Evolutionary conservation across 1,140 invertebrate species (phyloP), one percentile per base, ranked within the genome.

Genomic region (Theocolax elegans): DNA sequence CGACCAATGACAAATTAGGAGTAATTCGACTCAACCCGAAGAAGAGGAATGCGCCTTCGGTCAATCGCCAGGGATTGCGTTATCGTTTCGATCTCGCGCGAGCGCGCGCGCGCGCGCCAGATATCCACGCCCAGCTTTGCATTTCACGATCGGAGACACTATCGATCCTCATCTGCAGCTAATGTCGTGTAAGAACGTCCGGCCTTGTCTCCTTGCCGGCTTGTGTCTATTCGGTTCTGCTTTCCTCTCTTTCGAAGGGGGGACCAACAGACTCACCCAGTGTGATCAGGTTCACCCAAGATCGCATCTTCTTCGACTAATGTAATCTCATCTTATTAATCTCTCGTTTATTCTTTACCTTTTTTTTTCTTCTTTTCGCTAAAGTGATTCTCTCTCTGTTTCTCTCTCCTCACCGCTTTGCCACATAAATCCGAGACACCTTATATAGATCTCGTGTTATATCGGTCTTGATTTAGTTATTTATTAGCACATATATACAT

Each of bases 111-210:
- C 60, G 3, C n/a, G 19, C 29, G 23, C 29, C 46, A 71, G 74
- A 77, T 79, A 77, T 76, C 76, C 67, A 77, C 76, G 73, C 76
- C 76, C 77, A 72, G 64, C 75, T 75, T 78, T 64, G 75, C 75
- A 75, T 80, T 79, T 79, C 77, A 80, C 65, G 74, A 80, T 79
- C 59, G 76, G 79, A 81, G 80, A 83, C 79, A 81, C 75, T 83
- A 83, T 83, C 79, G 79, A 76, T 74, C 74, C 76, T 78, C 80
- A 82, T 82, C 80, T 81, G 77, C 59, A 74, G 78, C 80, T 83
- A 83, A 83, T 83, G 78, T 80, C 82, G 76, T 83, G 82, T 83
- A 82, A 81, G 81, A 78, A 79, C 78, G 77, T 81, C 75, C 71
- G 67, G 54, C 15, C 53, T 74, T 76, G 77, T 76, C 79, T 77